Base-by-base conservation (phyloP, 2,888 invertebrate genomes). In the Pocota personata region DNA sequence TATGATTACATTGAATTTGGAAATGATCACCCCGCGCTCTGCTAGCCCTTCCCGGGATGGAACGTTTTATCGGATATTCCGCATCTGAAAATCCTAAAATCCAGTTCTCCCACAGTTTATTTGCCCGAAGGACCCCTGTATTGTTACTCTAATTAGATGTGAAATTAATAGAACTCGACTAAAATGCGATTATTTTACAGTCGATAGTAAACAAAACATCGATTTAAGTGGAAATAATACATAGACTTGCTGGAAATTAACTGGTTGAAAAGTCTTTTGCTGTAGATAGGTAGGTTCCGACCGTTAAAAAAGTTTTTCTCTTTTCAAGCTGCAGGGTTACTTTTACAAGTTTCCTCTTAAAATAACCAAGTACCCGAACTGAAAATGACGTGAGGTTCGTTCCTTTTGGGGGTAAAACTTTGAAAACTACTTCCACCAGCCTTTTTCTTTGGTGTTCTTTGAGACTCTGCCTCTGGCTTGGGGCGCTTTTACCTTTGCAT, bases 131-230 rank as follows among this genome's bases (percentile, higher is more conserved):
- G 16, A 6, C 2, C 7, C 2, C 32, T 43, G 40, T 40, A 58
- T 19, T 58, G 57, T 35, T 58, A 50, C 27, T 46, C 43, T 76
- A 80, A 80, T 82, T 82, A 62, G 55, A 52, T 69, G 67, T 69
- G 60, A 43, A 80, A 60, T 80, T 67, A 75, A 69, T 76, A 46
- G 60, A 37, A 46, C 52, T 48, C 40, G 48, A 19, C 35, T 48
- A 7, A 7, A 52, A 62, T 46, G 64, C 57, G 32, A 40, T 76
- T 58, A 57, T 37, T 69, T 67, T 48, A 43, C 43, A 46, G 43
- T 55, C 30, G 30, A 43, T 58, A 43, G 40, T 3, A 4, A 60
- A 67, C 48, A 57, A 57, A 40, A 55, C 64, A 69, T 40, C 50
- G 40, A 66, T 66, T 57, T 60, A 30, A 57, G 55, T 52, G 35